Evolutionary conservation across 2,888 invertebrate genomes (phyloP), one percentile per base, ranked within the genome.

Genomic region (Saturnia japonica): DNA sequence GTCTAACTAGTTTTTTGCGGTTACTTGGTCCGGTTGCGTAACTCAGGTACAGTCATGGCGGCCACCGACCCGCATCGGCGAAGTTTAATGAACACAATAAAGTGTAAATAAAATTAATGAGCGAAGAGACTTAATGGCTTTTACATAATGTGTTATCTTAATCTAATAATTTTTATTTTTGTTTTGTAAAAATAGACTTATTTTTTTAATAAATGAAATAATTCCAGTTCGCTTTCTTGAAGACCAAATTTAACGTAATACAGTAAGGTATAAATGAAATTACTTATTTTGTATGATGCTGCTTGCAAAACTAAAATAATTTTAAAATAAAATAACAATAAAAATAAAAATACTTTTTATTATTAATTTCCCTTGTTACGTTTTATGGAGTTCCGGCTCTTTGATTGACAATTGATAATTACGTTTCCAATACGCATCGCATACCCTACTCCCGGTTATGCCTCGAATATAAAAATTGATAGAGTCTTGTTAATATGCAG

Each of bases 1-100:
- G 85, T 89, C 87, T 85, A 88, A 88, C 91, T 90, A 89, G 91
- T 92, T 92, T 93, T 91, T 91, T 91, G 81, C 85, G 81, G 83
- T 84, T 88, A 89, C 91, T 90, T 88, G 78, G 82, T 83, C 80
- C 80, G 87, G 85, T 93, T 93, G 87, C 89, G 91, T 88, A 93
- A 93, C 81, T 71, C 83, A 85, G 86, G 85, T 86, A 74, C 74
- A 83, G 83, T 79, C 81, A 40, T 64, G 28, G 57, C 88, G 90
- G 90, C 87, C 91, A 89, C 85, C 87, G 89, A 88, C 88, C 88
- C 80, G 84, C 75, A 74, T 76, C 72, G 78, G 73, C 76, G 78
- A 76, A 80, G 28, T 81, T 72, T 88, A 88, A 89, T 90, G 87
- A 84, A 82, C 80, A 84, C 81, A 85, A 87, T 88, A 87, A 89